Evolutionary conservation across 1,140 invertebrate species (phyloP), one percentile per base, ranked within the genome.

Genomic region (Penaeus chinensis): DNA sequence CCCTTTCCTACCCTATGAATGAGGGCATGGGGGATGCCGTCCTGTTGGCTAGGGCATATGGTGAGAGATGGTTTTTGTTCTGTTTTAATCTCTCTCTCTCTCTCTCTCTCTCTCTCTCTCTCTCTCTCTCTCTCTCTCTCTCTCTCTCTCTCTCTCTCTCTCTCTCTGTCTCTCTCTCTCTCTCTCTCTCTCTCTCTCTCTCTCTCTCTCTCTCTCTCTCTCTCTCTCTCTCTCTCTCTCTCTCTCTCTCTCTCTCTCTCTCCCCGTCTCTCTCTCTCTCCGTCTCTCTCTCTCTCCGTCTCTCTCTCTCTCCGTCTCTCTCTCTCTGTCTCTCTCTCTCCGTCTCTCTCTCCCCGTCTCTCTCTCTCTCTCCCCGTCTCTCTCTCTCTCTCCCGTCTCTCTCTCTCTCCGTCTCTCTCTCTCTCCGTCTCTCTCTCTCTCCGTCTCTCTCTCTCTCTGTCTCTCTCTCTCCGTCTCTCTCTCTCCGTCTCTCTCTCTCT

Each of bases 191-290:
- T 61, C 61, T 82, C 20, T 54, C 76, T 20, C 42, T 16, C 37
- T 78, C 18, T 47, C 42, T 78, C 76, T 13, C 54, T 13, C 0
- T 54, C 10, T 54, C 54, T 54, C 47, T 47, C 47, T 47, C 32
- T 78, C 76, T 78, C 76, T 78, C 76, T 78, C 76, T 78, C 32
- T 62, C 78, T 77, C 74, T 77, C 74, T 77, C n/a, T 77, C 74
- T 77, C 74, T 77, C 74, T 77, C 74, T 77, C 24, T 60, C 78
- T 77, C 74, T 77, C 74, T 77, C 74, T 77, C 74, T 77, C 74
- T 77, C 74, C n/a, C 42, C 7, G 7, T 32, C 27, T 37, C 27
- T 47, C 74, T 80, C 54, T 5, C 24, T 78, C 76, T 60, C 20
- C 19, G 2, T 32, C 42, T 54, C 76, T 78, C 24, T 60, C 42